Evolutionary conservation across 2,113 vertebrate species (phyloP).

Genomic region (Alligator sinensis): DNA sequence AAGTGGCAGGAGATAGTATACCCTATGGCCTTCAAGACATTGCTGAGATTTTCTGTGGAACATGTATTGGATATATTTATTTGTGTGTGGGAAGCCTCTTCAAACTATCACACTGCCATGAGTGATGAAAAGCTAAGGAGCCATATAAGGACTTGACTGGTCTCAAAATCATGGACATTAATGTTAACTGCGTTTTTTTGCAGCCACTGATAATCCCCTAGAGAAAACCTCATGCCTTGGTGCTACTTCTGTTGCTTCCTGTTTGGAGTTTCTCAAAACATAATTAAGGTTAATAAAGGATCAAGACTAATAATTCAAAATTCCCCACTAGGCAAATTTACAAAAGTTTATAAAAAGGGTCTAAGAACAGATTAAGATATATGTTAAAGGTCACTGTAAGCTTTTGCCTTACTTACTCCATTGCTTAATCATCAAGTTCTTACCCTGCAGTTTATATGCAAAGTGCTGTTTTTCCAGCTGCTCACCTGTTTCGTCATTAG

Average conservation of each 20-base stretch:
- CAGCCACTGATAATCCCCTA: neutral
- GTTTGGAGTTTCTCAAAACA: neutral
- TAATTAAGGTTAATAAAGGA: neutral
- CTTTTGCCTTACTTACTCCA: too few species aligned
- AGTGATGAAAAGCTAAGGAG: conserved; percentile 52
- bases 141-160: conserved; percentile 15
- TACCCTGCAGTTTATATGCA: too few species aligned
- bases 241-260: neutral
- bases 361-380: neutral
- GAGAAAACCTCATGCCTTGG: neutral
- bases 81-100: neutral
- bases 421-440: too few species aligned
- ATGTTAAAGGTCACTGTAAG: neutral
- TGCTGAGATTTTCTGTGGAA: neutral
- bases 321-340: neutral
- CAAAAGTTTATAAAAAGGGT: neutral
- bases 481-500: too few species aligned
- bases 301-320: neutral
- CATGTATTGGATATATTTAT: neutral
- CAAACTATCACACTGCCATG: neutral
- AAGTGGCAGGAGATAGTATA: neutral
- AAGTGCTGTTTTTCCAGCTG: too few species aligned
- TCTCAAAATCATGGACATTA: neutral
- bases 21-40: neutral
- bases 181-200: neutral